phyloP scores from a whole-genome alignment of 2,888 invertebrate genomes.

The Cryptops parisi region DNA sequence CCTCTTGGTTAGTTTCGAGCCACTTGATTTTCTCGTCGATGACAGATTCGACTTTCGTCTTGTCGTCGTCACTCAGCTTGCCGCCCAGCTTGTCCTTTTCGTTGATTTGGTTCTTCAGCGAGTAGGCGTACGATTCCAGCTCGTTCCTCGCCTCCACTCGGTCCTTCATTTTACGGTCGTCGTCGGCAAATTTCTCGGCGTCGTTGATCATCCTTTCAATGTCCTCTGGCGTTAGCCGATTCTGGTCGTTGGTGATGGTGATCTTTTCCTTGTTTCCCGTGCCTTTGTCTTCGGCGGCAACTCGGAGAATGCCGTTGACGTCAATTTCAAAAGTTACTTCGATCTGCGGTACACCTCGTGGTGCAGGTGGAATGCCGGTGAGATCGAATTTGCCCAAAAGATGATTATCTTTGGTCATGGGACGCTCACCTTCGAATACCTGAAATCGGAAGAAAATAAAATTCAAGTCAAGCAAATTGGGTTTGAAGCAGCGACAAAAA shows the following conservation, averaged over 20 bases:
- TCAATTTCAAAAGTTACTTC: constrained; percentile 92
- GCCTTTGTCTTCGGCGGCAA: constrained; percentile 97
- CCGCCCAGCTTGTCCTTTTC: constrained; percentile 96
- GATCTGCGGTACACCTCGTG: constrained; percentile 83
- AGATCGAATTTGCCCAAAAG: constrained; percentile 95
- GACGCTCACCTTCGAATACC: constrained; percentile 96
- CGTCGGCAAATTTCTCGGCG: constrained; percentile 97
- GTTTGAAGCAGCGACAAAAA: neutral
- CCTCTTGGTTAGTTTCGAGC: constrained; percentile 90
- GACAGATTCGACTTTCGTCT: constrained; percentile 82
- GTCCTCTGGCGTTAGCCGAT: constrained; percentile 90
- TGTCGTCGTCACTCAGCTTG: constrained; percentile 76
- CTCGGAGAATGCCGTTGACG: constrained; percentile 70
- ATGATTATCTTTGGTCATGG: constrained; percentile 99
- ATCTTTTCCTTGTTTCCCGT: constrained; percentile 98
- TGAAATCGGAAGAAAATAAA: constrained; percentile 20
- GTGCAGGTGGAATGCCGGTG: constrained; percentile 91
- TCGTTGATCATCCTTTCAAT: constrained; percentile 99
- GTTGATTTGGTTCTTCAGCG: constrained; percentile 86
- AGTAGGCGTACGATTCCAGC: constrained; percentile 92
- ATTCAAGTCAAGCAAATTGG: neutral
- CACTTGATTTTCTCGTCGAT: constrained; percentile 95
- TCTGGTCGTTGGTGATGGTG: constrained; percentile 97
- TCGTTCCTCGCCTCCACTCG: constrained; percentile 93
- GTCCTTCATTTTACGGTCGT: constrained; percentile 93